These are phyloP conservation scores for Yasuhikotakia modesta DNA, from an alignment of 2,797 vertebrate genomes.

Conservation along the genomic window DNA sequence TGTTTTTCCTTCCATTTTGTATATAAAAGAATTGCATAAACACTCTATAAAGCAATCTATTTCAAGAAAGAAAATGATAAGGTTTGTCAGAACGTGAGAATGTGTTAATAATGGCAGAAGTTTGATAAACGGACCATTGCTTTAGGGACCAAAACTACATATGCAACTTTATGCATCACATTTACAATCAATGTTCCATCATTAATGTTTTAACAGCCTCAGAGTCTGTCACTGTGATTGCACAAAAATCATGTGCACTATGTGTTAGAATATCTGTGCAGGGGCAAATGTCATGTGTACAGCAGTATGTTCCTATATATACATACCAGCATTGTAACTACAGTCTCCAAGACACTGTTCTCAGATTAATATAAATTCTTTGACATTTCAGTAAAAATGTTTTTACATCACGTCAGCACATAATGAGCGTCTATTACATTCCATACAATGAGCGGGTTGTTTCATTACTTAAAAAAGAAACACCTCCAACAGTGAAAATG, in stretches of 20 bases:
- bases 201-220: background rate
- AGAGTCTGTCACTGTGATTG: background rate
- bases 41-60: background rate
- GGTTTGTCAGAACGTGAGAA: background rate
- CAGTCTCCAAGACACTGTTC: constrained; percentile 5
- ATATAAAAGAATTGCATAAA: background rate
- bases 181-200: background rate
- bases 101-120: background rate
- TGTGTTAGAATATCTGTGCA: background rate
- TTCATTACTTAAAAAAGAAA: constrained; percentile 19
- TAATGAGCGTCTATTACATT: constrained; percentile 4
- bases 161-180: background rate
- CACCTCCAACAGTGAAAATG: background rate
- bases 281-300: background rate
- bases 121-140: background rate
- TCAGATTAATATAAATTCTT: constrained; percentile 29
- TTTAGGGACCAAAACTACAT: background rate
- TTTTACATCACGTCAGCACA: constrained; percentile 18
- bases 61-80: background rate
- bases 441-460: constrained; percentile 1
- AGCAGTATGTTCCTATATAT: background rate
- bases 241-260: constrained; percentile 1
- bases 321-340: background rate
- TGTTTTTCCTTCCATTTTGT: too few relatives aligned
- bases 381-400: constrained; percentile 39